These are phyloP conservation scores for Neofelis nebulosa DNA, from an alignment of 2,113 vertebrate genomes.

Conservation along the genomic window DNA sequence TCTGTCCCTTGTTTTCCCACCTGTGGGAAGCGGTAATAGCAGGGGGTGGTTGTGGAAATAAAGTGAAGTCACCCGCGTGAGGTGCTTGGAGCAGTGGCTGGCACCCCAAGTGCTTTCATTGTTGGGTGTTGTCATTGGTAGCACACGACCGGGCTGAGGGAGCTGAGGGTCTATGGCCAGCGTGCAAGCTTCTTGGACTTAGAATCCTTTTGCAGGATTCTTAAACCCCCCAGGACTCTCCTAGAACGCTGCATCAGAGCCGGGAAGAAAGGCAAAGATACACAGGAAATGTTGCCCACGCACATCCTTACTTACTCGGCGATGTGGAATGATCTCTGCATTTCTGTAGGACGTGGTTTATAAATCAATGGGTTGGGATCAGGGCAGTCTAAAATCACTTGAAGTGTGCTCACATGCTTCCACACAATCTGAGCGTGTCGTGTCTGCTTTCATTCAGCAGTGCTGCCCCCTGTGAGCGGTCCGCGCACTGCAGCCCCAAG, in stretches of 20 bases:
- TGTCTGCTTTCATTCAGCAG: accelerated
- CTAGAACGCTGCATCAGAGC: background rate
- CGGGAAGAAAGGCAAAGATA: too few species aligned
- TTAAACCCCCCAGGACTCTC: background rate
- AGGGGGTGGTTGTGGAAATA: background rate
- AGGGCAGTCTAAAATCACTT: background rate
- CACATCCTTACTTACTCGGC: background rate
- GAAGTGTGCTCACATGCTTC: accelerated
- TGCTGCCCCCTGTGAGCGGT: background rate
- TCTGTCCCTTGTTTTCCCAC: background rate
- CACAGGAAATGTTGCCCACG: accelerated
- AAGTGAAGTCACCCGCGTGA: accelerated
- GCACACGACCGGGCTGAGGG: background rate
- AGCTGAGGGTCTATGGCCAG: too few species aligned
- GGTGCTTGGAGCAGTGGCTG: background rate
- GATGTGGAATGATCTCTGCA: accelerated
- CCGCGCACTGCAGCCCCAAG: background rate
- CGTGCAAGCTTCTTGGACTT: accelerated
- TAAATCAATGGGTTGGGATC: background rate
- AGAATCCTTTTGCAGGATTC: background rate
- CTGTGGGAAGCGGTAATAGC: background rate
- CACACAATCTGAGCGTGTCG: accelerated
- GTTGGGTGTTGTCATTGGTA: too few species aligned
- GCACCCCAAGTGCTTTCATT: accelerated
- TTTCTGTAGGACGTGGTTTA: background rate